Percentiles rank a stretch among this genome's conserved stretches.
Conservation (phyloP, 2,113 vertebrate genomes). For the Cepphus grylle region DNA sequence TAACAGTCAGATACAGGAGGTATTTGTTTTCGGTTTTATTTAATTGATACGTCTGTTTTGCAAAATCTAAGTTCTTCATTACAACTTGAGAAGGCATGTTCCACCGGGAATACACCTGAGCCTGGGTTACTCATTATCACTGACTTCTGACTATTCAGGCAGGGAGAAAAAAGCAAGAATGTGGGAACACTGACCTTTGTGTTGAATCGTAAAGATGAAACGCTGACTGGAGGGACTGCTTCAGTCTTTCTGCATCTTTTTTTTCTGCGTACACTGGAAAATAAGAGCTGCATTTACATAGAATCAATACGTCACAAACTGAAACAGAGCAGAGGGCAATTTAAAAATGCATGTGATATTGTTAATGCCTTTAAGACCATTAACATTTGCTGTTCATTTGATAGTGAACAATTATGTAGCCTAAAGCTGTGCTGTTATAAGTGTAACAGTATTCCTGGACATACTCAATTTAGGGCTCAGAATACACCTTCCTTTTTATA, state of each 20-base stretch:
- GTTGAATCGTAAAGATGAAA: background rate
- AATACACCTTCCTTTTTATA: background rate
- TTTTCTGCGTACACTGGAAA: background rate
- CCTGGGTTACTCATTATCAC: background rate
- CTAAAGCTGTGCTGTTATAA: background rate
- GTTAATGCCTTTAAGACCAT: background rate
- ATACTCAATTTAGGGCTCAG: background rate
- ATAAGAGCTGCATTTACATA: background rate
- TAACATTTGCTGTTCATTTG: background rate
- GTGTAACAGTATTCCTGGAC: background rate
- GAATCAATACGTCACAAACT: background rate
- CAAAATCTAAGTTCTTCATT: background rate
- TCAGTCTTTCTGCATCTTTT: background rate
- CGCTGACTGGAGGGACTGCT: background rate
- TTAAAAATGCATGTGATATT: background rate
- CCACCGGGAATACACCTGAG: background rate
- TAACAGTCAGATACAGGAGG: slow-evolving; percentile 64
- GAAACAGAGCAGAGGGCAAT: background rate
- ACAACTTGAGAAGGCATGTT: background rate
- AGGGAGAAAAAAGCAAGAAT: background rate
- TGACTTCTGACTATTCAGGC: background rate
- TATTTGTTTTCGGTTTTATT: slow-evolving; percentile 5
- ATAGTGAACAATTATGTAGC: background rate
- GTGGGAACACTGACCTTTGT: background rate
- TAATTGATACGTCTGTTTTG: background rate